Base-by-base conservation (phyloP, 2,888 invertebrate genomes). In the Nowickia ferox region DNA sequence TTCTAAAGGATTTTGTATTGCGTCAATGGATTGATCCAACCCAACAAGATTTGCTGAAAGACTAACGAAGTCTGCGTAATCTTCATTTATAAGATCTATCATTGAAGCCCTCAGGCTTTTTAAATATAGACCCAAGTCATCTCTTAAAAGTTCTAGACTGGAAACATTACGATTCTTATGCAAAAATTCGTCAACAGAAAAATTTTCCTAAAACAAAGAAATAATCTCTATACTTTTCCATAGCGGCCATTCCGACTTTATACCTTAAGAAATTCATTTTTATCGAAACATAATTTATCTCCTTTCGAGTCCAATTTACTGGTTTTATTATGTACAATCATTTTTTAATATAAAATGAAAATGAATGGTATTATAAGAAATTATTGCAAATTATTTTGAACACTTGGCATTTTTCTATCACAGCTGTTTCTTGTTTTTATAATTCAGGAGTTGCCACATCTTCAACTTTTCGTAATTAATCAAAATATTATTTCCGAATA, bases 21-120 rank as follows among this genome's bases (percentile, higher is more conserved):
- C 96, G 80, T 95, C 94, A 87, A 98, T 97, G 42, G 96, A 96
- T 90, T 97, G 96, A 93, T 98, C 98, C 88, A 98, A 94, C 9
- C 98, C 98, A 87, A 98, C 98, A 88, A 99, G 94, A 92, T 98
- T 98, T 63, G 98, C 98, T 8, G 99, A 98, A 63, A 99, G 94
- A 93, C 98, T 98, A 9, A 99, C 98, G 93, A 99, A 99, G 92
- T 99, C 98, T 4, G 98, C 98, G 91, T 99, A 99, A 92, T 99
- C 99, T 91, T 98, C 97, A 93, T 99, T 99, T 88, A 99, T 98
- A 9, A 99, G 95, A 92, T 99, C 98, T 88, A 99, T 97, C 97
- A 99, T 98, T 15, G 98, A 96, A 83, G 97, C 95, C 88, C 98
- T 95, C 1, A 99, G 93, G n/a, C 97, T 96, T 93, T 97, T 97